Percentiles rank a stretch among this genome's conserved stretches.
These are phyloP conservation scores for Anableps anableps DNA, from an alignment of 2,797 vertebrate species.

Conservation along the genomic window DNA sequence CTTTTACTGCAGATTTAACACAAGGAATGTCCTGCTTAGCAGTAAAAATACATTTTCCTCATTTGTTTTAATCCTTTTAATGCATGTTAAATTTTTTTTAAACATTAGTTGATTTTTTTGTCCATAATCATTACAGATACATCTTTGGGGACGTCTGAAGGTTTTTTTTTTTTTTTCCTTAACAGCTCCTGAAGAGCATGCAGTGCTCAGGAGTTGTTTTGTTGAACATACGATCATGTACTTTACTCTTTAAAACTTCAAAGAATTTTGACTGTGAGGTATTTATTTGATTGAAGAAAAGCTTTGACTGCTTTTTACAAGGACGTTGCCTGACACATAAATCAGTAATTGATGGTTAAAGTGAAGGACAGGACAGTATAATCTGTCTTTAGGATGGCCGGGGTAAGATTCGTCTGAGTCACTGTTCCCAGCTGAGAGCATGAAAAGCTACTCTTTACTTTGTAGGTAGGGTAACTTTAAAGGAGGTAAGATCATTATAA, in stretches of 20 bases:
- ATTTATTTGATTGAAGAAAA: constrained; percentile 12
- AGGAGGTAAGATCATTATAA: constrained; percentile 70
- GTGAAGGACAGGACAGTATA: constrained; percentile 29
- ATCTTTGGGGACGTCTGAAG: background rate
- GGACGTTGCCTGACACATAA: constrained; percentile 17
- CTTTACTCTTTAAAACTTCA: constrained; percentile 9
- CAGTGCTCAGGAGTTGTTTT: background rate
- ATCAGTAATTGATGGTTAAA: constrained; percentile 24
- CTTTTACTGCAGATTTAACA: background rate
- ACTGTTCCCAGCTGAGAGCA: constrained; percentile 41
- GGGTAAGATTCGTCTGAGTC: constrained; percentile 43
- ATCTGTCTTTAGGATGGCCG: constrained; percentile 35
- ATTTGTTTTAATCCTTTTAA: background rate
- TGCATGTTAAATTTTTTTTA: background rate
- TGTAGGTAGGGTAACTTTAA: constrained; percentile 58
- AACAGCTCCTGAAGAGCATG: background rate
- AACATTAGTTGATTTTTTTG: background rate
- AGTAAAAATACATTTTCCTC: background rate
- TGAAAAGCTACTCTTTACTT: constrained; percentile 52
- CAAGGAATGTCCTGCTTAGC: background rate
- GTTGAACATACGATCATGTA: background rate
- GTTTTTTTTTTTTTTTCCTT: background rate
- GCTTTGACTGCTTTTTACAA: constrained; percentile 24
- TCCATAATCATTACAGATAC: background rate
- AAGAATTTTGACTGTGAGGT: constrained; percentile 7